Conservation (phyloP, 2,113 vertebrate genomes). For the Periophthalmus modestus region DNA sequence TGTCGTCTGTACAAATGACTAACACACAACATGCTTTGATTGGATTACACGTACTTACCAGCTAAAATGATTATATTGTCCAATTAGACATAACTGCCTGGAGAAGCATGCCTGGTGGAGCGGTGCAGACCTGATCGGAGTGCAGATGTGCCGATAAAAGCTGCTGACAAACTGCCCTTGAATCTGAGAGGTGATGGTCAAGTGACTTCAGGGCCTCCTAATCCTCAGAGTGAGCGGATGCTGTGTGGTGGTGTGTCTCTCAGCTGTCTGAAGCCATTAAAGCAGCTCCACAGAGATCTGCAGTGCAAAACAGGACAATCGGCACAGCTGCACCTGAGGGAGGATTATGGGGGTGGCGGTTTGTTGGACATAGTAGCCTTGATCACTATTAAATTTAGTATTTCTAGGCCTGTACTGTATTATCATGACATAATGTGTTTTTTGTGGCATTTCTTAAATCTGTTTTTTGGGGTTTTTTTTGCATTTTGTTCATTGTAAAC, state of each 20-base stretch:
- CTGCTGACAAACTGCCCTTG: conserved; percentile 86
- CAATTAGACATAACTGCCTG: conserved; percentile 2
- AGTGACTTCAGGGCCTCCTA: conserved; percentile 34
- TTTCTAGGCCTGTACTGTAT: too few relatives aligned
- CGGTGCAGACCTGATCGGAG: conserved; percentile 87
- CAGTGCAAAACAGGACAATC: neutral
- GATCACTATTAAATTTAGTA: neutral
- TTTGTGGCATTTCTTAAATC: too few relatives aligned
- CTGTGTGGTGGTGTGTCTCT: conserved; percentile 33
- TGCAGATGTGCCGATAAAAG: conserved; percentile 87
- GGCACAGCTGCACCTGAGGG: conserved; percentile 12
- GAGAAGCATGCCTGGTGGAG: conserved; percentile 76
- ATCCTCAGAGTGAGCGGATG: conserved; percentile 40
- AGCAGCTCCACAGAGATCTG: conserved; percentile 25
- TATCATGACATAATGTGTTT: too few relatives aligned
- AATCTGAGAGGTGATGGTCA: conserved; percentile 81
- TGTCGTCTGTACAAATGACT: neutral
- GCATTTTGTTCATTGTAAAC: too few relatives aligned
- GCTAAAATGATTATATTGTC: conserved; percentile 4
- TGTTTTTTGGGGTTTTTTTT: too few relatives aligned
- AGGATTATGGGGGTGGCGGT: neutral
- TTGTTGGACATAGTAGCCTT: too few relatives aligned
- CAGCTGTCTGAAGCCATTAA: conserved; percentile 20
- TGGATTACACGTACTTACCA: conserved; percentile 6
- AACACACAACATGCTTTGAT: neutral